Base-by-base conservation (phyloP, 2,888 invertebrate genomes). In the Taenaris catops region DNA sequence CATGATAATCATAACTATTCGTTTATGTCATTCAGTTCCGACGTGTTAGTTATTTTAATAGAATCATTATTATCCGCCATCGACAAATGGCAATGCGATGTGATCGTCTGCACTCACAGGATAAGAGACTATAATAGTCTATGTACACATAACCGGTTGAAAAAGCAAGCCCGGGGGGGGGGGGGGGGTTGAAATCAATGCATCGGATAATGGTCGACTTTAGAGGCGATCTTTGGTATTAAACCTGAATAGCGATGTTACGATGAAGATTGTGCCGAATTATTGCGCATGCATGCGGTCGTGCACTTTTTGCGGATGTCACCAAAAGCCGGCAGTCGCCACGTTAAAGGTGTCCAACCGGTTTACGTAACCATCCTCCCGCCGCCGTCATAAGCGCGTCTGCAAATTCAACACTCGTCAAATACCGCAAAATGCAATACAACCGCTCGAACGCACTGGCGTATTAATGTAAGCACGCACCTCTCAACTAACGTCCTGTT, bases 251-350 rank as follows among this genome's bases (percentile, higher is more conserved):
- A 23, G 26, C 8, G 16, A 31, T 27, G 12, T 34, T 8, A 67
- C 67, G 70, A 75, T 74, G 70, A 71, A 65, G 63, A 63, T 53
- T 61, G 64, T 55, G 52, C 63, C 67, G 63, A 32, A 36, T 36
- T 25, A 63, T 58, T 61, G 62, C 60, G 72, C 24, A 78, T 75
- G 66, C 71, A 24, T 18, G 24, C 18, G 75, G 62, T 63, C 65
- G 70, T 68, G 64, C 63, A 72, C 68, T 83, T 83, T 83, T 84
- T 83, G 83, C 72, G 70, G 66, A 78, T 84, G 81, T 79, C 80
- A 74, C 84, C 80, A 73, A 83, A 80, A 78, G 70, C 62, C 66
- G 71, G 70, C 65, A 65, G 66, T 67, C 58, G 55, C 63, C 57
- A 66, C 71, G 68, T 72, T 75, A 72, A 78, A 80, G 76, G 78